Evolutionary conservation across 92 coral and sea anemone genomes (phyloP), one percentile per base, ranked within the genome.

Genomic region (Blastomussa wellsi): DNA sequence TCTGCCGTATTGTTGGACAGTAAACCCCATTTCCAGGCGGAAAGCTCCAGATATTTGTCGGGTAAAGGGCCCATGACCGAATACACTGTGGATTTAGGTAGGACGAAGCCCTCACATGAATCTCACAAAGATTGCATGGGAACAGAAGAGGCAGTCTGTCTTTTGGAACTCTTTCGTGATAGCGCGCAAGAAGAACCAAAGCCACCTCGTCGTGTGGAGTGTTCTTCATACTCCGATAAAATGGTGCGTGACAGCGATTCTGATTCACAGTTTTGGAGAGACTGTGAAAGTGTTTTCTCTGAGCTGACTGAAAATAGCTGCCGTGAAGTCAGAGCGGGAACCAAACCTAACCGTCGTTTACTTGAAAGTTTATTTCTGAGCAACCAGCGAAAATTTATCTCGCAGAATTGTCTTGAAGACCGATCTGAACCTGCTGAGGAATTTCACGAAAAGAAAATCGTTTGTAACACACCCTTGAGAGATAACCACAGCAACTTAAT

Each of bases 251-350:
- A 22, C 65, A 17, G 11, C 38, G 77, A 37, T 3, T 82, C 86
- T 1, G 70, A 33, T 52, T 82, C 78, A 17, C 70, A 69, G 20
- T 70, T 71, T n/a, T 11, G 51, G 19, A 52, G 67, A 57, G 69
- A 82, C 78, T 82, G 71, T 16, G 53, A 82, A n/a, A 15, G 53
- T 4, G 55, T 71, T 72, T 82, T 71, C 37, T 42, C 36, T 29
- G 59, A 82, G 32, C 16, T 72, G 49, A 49, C 66, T 9, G 70
- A 36, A 71, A 26, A 52, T 52, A 31, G 8, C 39, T 36, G n/a
- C 37, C n/a, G 0, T 80, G 75, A n/a, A 20, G 29, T 17, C n/a
- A 31, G 14, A 47, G 44, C 38, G 2, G 55, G 36, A 31, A 16
- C 38, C 1, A 49, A 20, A 32, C 7, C 38, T 26, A 19, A 1